Evolutionary conservation across 2,888 invertebrate species (phyloP), one percentile per base, ranked within the genome.

Genomic region (Lycophotia porphyrea): DNA sequence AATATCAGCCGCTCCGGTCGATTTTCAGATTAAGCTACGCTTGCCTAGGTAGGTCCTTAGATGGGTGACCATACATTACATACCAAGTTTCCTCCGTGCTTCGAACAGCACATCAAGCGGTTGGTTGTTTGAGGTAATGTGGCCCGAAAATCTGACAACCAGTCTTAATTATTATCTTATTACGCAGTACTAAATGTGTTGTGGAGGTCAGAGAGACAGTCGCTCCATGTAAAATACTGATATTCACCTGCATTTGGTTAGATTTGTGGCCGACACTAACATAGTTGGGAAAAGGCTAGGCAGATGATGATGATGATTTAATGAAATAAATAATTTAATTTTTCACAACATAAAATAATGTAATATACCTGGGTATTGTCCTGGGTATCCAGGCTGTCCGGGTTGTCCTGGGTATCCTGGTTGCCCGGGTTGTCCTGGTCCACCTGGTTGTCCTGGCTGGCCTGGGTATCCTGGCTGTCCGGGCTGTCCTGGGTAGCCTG

Each of bases 401-500:
- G 66, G 65, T 5, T 9, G 49, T 64, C 88, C 88, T 18, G 78
- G 76, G 0, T 63, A 47, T 27, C 76, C 88, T 27, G 72, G 88
- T 2, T 1, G 1, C 8, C 76, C 78, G 7, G 90, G 91, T 24
- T 75, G 49, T n/a, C 76, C 88, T 47, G 71, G 88, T 0, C 84
- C 24, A 0, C 81, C 76, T 0, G 76, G 76, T 0, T 74, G 7
- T 0, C 76, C 81, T 21, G 47, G 47, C 52, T 82, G 71, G 42
- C 83, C 85, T 65, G 85, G 82, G 24, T 82, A 44, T 49, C 81
- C 74, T 5, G 75, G 81, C 0, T 85, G 34, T 1, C 84, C 85
- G 42, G 87, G 81, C 1, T 31, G 1, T 0, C 84, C 96, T n/a
- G 74, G 97, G 44, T 88, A 94, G 5, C 94, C 96, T 0, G 95